Conservation (phyloP, 1,140 invertebrate genomes). For the Druon quercuslanigerum region DNA sequence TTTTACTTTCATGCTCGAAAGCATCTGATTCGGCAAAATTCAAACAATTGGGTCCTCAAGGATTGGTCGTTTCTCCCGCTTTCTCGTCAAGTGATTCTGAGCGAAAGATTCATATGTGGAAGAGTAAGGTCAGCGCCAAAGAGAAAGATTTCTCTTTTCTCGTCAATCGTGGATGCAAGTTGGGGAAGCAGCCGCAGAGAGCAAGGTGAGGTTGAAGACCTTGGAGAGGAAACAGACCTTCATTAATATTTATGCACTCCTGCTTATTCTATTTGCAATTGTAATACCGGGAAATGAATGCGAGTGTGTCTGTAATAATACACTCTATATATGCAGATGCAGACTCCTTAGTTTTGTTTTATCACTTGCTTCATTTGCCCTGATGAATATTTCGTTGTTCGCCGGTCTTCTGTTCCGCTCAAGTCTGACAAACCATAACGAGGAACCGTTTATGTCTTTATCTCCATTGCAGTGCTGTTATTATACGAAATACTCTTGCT, state of each 20-base stretch:
- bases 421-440: background rate
- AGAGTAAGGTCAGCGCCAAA: constrained; percentile 36
- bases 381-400: constrained; percentile 48
- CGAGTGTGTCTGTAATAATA: constrained; percentile 61
- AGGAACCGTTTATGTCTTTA: constrained; percentile 1
- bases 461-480: background rate
- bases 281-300: constrained; percentile 60
- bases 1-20: constrained; percentile 30
- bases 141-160: constrained; percentile 47
- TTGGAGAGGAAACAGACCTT: constrained; percentile 61
- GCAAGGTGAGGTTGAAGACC: constrained; percentile 52
- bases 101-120: constrained; percentile 16
- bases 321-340: constrained; percentile 61
- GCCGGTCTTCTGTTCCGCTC: background rate
- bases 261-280: constrained; percentile 67
- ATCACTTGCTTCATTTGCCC: constrained; percentile 56
- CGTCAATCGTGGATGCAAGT: constrained; percentile 32
- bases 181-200: constrained; percentile 28
- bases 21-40: constrained; percentile 7
- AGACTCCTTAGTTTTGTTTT: constrained; percentile 56
- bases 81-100: constrained; percentile 37
- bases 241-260: constrained; percentile 64
- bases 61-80: constrained; percentile 31
- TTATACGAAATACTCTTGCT: background rate
- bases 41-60: background rate